These are phyloP conservation scores for Gavialis gangeticus DNA, from an alignment of 2,113 vertebrate genomes.

Conservation along the genomic window DNA sequence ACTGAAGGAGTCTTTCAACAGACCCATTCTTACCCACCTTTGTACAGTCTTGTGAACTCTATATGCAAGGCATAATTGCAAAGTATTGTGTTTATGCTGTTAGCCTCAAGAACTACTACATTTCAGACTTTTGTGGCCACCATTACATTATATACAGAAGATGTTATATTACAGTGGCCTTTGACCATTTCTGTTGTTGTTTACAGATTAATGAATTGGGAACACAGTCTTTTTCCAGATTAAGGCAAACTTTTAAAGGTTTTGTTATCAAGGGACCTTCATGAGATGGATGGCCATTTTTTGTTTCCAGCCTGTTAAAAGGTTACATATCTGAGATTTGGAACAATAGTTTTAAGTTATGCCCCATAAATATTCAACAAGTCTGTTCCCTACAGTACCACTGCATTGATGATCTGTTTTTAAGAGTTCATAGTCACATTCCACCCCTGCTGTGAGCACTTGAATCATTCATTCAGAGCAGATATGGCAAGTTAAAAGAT, in stretches of 20 bases:
- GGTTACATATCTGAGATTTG: neutral
- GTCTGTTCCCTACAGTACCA: constrained; percentile 14
- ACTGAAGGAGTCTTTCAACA: neutral
- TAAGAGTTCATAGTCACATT: neutral
- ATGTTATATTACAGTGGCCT: neutral
- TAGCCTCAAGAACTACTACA: constrained; percentile 60
- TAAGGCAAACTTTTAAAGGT: constrained; percentile 7
- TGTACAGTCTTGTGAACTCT: constrained; percentile 23
- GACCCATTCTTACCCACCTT: neutral
- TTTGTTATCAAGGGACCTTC: neutral
- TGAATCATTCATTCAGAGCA: constrained; percentile 23
- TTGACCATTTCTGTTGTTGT: constrained; percentile 49
- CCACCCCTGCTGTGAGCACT: neutral
- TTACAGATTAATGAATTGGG: constrained; percentile 35
- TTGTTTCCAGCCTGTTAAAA: neutral
- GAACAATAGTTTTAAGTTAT: constrained; percentile 25
- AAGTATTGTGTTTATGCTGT: constrained; percentile 5
- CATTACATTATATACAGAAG: constrained; percentile 30
- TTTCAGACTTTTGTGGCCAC: constrained; percentile 48
- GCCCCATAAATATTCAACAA: constrained; percentile 34
- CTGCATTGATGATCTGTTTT: neutral
- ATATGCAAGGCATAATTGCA: constrained; percentile 46
- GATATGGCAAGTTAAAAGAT: neutral
- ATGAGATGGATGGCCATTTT: neutral
- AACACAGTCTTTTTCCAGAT: neutral